phyloP scores from a whole-genome alignment of 2,888 invertebrate genomes.

The Empis livida region DNA sequence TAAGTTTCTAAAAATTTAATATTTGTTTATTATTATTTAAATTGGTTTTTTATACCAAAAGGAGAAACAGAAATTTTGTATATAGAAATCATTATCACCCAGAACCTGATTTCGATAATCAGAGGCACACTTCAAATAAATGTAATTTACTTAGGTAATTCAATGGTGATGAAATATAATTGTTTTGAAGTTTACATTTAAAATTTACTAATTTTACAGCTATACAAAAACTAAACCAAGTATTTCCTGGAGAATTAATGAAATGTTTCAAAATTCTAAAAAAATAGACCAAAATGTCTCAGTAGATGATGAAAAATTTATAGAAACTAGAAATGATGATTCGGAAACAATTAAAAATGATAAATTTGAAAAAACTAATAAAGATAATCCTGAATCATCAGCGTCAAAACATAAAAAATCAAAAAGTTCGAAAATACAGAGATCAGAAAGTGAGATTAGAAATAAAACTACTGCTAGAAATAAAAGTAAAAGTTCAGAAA shows the following conservation, averaged over 20 bases:
- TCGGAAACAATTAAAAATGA: neutral
- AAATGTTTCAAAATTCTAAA: neutral
- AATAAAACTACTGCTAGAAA: too few species aligned
- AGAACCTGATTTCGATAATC: neutral
- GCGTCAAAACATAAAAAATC: neutral
- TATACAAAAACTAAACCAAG: neutral
- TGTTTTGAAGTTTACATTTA: too few species aligned
- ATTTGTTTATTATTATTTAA: neutral
- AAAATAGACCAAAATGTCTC: neutral
- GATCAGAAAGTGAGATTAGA: too few species aligned
- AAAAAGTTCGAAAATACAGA: neutral
- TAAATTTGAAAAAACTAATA: neutral
- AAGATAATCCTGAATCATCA: neutral
- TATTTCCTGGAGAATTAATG: neutral
- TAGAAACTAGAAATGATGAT: neutral
- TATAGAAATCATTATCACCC: neutral
- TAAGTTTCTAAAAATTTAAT: neutral
- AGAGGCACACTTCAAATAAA: neutral
- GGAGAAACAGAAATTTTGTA: neutral
- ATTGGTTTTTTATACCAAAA: too few species aligned
- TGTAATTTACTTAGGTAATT: neutral
- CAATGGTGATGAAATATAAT: too few species aligned
- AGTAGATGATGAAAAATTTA: neutral
- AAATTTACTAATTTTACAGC: neutral
- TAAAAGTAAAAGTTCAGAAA: too few species aligned